Evolutionary conservation across 2,113 vertebrate species (phyloP).

Genomic region (Bubo blakistoni): DNA sequence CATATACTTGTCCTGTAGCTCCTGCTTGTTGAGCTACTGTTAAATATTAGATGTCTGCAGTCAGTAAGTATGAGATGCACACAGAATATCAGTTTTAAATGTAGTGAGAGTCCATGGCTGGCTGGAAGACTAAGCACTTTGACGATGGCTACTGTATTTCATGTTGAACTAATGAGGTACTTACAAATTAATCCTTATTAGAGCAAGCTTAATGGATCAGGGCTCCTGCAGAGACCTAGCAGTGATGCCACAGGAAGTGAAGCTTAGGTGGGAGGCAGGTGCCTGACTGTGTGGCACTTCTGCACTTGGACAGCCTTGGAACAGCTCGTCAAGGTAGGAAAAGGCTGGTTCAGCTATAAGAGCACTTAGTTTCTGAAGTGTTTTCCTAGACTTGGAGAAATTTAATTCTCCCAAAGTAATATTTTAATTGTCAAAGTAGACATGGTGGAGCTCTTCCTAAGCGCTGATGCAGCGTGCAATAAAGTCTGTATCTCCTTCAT

Average conservation of each 20-base stretch:
- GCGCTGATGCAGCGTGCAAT: not conserved
- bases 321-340: not conserved
- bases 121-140: not conserved
- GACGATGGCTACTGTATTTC: not conserved
- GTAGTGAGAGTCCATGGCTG: not conserved
- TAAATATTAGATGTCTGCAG: not conserved
- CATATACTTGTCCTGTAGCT: not conserved
- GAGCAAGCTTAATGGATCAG: not conserved
- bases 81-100: not conserved
- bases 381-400: not conserved
- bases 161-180: not conserved
- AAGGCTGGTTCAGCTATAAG: not conserved
- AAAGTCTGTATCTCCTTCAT: not conserved
- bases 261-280: not conserved
- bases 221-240: not conserved
- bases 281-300: not conserved
- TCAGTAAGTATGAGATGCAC: not conserved
- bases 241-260: not conserved
- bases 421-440: constrained; percentile 17
- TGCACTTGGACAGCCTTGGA: not conserved
- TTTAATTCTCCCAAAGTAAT: not conserved
- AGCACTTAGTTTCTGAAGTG: not conserved
- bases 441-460: not conserved
- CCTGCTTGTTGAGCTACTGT: not conserved
- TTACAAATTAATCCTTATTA: constrained; percentile 20